Conservation (phyloP, 2,113 vertebrate genomes). For the Hypocryptadius cinnamomeus region DNA sequence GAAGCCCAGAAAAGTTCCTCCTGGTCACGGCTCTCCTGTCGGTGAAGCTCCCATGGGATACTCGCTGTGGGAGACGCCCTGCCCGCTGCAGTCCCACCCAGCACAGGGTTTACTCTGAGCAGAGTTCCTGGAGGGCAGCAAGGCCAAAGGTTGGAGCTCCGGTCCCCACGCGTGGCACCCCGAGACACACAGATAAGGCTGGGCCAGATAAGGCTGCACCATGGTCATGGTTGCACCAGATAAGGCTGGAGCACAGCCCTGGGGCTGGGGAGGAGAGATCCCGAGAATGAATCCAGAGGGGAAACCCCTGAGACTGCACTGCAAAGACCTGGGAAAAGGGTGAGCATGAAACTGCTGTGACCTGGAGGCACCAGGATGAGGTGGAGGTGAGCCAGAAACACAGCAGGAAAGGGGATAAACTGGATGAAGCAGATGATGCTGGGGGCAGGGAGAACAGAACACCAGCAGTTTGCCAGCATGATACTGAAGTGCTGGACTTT, state of each 20-base stretch:
- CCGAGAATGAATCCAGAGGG: rapidly evolving
- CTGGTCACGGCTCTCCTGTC: not conserved
- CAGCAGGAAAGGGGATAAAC: not conserved
- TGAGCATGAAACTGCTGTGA: not conserved
- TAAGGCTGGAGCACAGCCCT: not conserved
- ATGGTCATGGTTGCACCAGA: not conserved
- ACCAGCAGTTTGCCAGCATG: not conserved
- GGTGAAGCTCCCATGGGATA: rapidly evolving
- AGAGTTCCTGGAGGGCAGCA: not conserved
- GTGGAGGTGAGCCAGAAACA: not conserved
- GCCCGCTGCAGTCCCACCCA: rapidly evolving
- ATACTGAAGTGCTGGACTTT: not conserved
- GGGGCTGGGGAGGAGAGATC: not conserved
- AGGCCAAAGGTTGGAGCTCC: not conserved
- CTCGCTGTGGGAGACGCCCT: rapidly evolving
- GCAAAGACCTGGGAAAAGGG: not conserved
- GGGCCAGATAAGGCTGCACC: not conserved
- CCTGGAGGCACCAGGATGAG: not conserved
- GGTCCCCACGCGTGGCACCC: not conserved
- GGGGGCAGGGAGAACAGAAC: not conserved
- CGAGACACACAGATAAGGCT: not conserved
- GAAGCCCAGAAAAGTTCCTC: not conserved
- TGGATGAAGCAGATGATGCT: not conserved
- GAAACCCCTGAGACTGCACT: not conserved
- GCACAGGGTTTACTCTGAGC: not conserved